Conservation (phyloP, 2,797 vertebrate genomes). For the Clarias platycephalus region DNA sequence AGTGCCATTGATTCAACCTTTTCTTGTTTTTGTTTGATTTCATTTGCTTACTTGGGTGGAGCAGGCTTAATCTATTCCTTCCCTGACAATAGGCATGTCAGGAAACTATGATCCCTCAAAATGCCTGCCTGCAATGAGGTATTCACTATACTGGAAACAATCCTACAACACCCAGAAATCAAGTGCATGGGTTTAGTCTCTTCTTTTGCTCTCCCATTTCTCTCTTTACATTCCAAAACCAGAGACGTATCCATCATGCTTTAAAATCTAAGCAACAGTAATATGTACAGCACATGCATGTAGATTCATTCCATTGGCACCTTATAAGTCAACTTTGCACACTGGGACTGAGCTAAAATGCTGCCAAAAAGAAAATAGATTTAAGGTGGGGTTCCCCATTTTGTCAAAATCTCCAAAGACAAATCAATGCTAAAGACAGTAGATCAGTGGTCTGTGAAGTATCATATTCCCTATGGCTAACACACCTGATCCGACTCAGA, state of each 20-base stretch:
- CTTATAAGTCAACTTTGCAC: conserved; percentile 74
- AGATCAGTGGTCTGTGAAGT: conserved; percentile 31
- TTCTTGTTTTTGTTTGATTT: conserved; percentile 58
- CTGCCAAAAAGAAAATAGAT: conserved; percentile 79
- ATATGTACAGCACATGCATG: conserved; percentile 60
- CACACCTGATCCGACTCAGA: background rate
- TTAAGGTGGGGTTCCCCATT: conserved; percentile 63
- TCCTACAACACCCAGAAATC: conserved; percentile 59
- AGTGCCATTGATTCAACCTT: conserved; percentile 37
- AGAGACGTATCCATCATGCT: conserved; percentile 57
- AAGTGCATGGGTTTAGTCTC: conserved; percentile 24
- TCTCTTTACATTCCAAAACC: conserved; percentile 28
- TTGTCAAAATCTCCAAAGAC: conserved; percentile 47
- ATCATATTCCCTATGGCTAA: background rate
- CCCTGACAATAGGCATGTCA: conserved; percentile 65
- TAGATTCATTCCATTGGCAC: conserved; percentile 68
- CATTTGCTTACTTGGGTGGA: conserved; percentile 62
- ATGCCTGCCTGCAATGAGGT: conserved; percentile 57
- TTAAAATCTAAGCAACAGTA: conserved; percentile 52
- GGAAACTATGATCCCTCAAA: conserved; percentile 61
- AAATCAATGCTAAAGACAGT: conserved; percentile 42
- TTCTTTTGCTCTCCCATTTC: conserved; percentile 4
- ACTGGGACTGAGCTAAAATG: conserved; percentile 76
- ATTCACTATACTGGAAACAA: conserved; percentile 63
- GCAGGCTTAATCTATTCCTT: conserved; percentile 67